Evolutionary conservation across 23 tunicate genomes (phyloP).

Genomic region (Diplosoma virens): DNA sequence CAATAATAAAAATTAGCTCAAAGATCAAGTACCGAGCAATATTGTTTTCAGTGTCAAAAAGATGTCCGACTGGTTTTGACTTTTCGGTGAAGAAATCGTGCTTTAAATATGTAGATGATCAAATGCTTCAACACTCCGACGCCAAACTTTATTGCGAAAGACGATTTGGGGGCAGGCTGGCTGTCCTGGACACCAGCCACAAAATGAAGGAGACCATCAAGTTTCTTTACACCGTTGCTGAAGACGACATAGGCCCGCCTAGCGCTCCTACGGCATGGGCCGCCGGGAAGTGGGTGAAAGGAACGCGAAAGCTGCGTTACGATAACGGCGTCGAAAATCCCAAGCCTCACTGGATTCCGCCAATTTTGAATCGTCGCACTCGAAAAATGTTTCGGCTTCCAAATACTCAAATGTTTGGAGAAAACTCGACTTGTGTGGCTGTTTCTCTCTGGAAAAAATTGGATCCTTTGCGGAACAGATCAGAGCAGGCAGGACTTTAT

Average conservation of each 20-base stretch:
- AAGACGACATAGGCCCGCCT: constrained; percentile 19
- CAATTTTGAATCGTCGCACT: constrained; percentile 16
- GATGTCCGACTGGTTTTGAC: constrained; percentile 39
- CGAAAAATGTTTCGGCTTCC: constrained; percentile 50
- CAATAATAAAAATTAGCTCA: too few relatives aligned
- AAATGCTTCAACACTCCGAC: constrained; percentile 31
- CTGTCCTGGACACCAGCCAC: constrained; percentile 25
- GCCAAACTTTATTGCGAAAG: constrained; percentile 41
- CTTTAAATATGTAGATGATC: constrained; percentile 49
- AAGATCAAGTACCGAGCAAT: too few relatives aligned
- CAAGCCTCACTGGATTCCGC: constrained; percentile 52
- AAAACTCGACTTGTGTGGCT: constrained; percentile 41
- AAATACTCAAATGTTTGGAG: constrained; percentile 25
- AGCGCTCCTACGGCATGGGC: constrained; percentile 70
- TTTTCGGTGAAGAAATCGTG: constrained; percentile 36
- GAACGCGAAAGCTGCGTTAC: constrained; percentile 31
- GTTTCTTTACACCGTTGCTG: constrained; percentile 29
- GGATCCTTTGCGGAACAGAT: not conserved
- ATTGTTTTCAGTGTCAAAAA: too few relatives aligned
- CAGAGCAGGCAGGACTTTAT: constrained; percentile 44
- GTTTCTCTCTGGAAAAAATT: constrained; percentile 49
- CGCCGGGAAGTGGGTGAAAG: constrained; percentile 41
- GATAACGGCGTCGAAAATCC: constrained; percentile 24
- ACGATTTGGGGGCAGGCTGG: constrained; percentile 32
- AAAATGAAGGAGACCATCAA: constrained; percentile 29